Base-by-base conservation (phyloP, 2,888 invertebrate genomes). In the Nycteola revayana region DNA sequence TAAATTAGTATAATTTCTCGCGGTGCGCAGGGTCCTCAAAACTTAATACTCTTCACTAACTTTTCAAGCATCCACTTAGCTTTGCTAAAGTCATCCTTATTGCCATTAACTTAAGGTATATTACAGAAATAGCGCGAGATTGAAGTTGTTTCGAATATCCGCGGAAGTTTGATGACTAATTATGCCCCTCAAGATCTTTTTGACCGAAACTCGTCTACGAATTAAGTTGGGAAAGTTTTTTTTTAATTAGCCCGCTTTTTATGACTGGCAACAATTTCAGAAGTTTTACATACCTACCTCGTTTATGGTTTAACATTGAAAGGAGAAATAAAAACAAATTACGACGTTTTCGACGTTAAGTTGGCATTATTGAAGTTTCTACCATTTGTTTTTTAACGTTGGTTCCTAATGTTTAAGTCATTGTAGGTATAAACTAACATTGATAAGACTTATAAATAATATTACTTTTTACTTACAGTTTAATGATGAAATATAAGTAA, bases 101-200 rank as follows among this genome's bases (percentile, higher is more conserved):
- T 0, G 10, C 0, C 0, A 3, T 0, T 0, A 0, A 0, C 1
- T 2, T 30, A 53, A 30, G 27, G 42, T 31, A 3, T 18, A 11
- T 10, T 9, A 1, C 1, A 14, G 18, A 7, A 11, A 32, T 20
- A 26, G 0, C 8, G 30, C 22, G 43, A 43, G 36, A 47, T 42
- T 22, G 17, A 34, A 47, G 48, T 54, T 53, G 47, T 33, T 29
- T 40, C 28, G 45, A 34, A 50, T 46, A 35, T 49, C 36, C 41
- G 45, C 39, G 51, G 49, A 60, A 66, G 61, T 66, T 65, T 57
- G 59, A 65, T 63, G 60, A 63, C 57, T 66, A 66, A 66, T 66
- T 63, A 66, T 31, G 26, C 25, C 42, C 39, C 11, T 8, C 20
- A 31, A 33, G 33, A 42, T 41, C 29, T 24, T n/a, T n/a, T 10